phyloP scores from a whole-genome alignment of 2,797 vertebrate species.

The Chaetodon trifasciatus region DNA sequence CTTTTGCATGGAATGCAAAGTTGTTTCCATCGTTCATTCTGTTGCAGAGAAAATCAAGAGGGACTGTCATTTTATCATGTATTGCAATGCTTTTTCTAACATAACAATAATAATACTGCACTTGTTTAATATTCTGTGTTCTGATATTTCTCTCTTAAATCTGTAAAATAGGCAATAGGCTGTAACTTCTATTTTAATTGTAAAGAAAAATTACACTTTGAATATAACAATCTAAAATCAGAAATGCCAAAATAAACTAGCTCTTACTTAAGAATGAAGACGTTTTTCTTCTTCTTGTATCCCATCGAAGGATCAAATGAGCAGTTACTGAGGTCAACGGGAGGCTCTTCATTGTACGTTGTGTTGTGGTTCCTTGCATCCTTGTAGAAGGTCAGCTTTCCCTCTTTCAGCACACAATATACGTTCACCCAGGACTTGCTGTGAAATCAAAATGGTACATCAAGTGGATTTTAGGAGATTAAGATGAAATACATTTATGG shows the following conservation, averaged over 20 bases:
- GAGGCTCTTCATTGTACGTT: slow-evolving; percentile 91
- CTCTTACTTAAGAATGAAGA: slow-evolving; percentile 93
- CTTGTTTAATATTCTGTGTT: neutral
- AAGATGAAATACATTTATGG: neutral
- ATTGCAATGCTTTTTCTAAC: neutral
- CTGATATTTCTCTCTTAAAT: neutral
- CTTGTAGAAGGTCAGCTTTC: slow-evolving; percentile 92
- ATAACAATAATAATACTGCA: slow-evolving; percentile 13
- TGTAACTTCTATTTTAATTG: neutral
- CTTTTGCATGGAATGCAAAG: slow-evolving; percentile 95
- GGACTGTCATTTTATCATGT: slow-evolving; percentile 24
- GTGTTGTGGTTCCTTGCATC: slow-evolving; percentile 88
- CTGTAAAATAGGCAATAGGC: neutral
- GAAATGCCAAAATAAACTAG: neutral
- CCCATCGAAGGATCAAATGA: slow-evolving; percentile 91
- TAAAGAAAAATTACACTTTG: neutral
- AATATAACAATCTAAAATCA: neutral
- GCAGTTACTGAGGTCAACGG: slow-evolving; percentile 88
- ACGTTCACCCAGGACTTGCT: slow-evolving; percentile 94
- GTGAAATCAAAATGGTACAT: slow-evolving; percentile 43
- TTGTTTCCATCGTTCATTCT: slow-evolving; percentile 90
- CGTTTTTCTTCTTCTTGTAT: slow-evolving; percentile 96
- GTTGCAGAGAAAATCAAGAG: slow-evolving; percentile 62
- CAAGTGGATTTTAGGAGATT: neutral
- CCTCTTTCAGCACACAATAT: slow-evolving; percentile 92